Evolutionary conservation across 2,888 invertebrate genomes (phyloP).

Genomic region (Notocelia uddmanniana): DNA sequence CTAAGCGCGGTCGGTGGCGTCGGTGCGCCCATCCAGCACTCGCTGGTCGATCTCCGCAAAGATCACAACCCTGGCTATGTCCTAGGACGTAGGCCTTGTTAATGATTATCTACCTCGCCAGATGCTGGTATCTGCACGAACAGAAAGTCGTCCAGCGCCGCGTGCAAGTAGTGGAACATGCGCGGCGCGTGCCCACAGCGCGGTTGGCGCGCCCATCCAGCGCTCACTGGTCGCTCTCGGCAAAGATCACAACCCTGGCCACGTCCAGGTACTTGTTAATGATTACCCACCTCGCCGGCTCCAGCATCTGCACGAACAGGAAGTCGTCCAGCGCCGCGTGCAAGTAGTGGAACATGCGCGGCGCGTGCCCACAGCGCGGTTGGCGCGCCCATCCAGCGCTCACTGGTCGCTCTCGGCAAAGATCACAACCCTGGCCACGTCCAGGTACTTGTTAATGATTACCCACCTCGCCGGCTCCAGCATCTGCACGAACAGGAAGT

Average conservation of each 20-base stretch:
- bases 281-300: not conserved
- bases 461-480: constrained; percentile 88
- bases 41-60: not conserved
- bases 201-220: not conserved
- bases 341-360: no score
- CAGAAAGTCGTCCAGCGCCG: not conserved
- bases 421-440: not conserved
- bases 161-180: no score
- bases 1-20: no score
- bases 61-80: no score
- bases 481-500: constrained; percentile 95
- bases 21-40: not conserved
- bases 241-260: no score
- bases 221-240: not conserved
- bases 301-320: not conserved
- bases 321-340: not conserved
- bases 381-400: not conserved
- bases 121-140: not conserved
- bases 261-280: no score
- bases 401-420: not conserved
- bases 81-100: no score
- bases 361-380: no score
- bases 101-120: not conserved
- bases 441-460: no score
- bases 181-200: no score